Evolutionary conservation across 2,888 invertebrate species (phyloP), one percentile per base, ranked within the genome.

Genomic region (Tetragonula carbonaria): DNA sequence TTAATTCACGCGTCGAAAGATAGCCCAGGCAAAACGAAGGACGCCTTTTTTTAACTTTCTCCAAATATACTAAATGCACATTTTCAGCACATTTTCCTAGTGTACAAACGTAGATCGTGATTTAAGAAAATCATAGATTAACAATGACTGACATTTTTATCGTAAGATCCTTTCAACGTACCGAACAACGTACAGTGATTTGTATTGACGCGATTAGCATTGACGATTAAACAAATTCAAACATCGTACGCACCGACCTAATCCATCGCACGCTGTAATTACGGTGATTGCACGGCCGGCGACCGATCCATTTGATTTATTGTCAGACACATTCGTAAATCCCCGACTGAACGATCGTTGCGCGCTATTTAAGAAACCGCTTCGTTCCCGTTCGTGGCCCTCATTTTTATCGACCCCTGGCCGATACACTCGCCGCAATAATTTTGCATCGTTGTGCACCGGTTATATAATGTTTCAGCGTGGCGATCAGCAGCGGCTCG

Each of bases 381-480:
- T 28, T 28, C 28, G 57, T 55, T 59, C 51, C 57, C 65, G 55
- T 75, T 75, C 67, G 63, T 63, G 38, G 59, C 76, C 66, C 73
- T 51, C n/a, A 71, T 45, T 80, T 73, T 78, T 78, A 75, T 80
- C 70, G 77, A 74, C 53, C 80, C 68, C 63, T 33, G 21, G 63
- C 65, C 73, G 68, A 68, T 57, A 53, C 55, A 16, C 62, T 73
- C 18, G 59, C 73, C 53, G 23, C 59, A 77, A 65, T 78, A 33
- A 73, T 75, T 75, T 85, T 28, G 51, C 78, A 82, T 73, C 78
- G 38, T 21, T 57, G 76, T 72, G 67, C 50, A 74, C 66, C 82
- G 82, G 55, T 86, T 86, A 86, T 33, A 59, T 85, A 86, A 86
- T 74, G 13, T 57, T 55, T 66, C 50, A 33, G 45, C 45, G 45